Evolutionary conservation across 2,113 vertebrate species (phyloP).

Genomic region (Triplophysa tibetana): DNA sequence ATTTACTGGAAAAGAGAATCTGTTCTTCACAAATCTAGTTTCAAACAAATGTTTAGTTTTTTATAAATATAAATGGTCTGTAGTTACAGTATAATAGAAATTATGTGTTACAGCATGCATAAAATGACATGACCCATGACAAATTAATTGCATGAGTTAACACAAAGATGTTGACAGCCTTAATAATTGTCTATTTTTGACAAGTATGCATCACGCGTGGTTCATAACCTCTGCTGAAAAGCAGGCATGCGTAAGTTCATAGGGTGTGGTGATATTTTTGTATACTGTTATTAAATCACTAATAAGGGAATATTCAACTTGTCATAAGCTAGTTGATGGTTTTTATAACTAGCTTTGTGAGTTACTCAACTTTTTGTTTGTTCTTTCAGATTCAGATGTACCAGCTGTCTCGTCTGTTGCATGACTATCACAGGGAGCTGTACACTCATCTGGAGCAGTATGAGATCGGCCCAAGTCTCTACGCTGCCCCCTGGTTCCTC

Average conservation of each 20-base stretch:
- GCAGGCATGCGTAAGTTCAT: not conserved
- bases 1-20: too few relatives aligned
- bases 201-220: not conserved
- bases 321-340: too few relatives aligned
- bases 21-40: too few relatives aligned
- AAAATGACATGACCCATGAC: too few relatives aligned
- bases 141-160: too few relatives aligned
- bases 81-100: too few relatives aligned
- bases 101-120: too few relatives aligned
- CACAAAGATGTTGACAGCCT: too few relatives aligned
- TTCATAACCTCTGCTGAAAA: not conserved
- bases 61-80: too few relatives aligned
- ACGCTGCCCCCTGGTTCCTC: conserved; percentile 97
- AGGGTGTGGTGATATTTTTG: not conserved
- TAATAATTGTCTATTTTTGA: not conserved
- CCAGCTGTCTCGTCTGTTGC: conserved; percentile 94
- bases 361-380: not conserved
- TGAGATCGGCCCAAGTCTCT: conserved; percentile 95
- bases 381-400: conserved; percentile 93
- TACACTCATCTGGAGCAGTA: conserved; percentile 94
- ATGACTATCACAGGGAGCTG: conserved; percentile 93
- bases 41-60: too few relatives aligned
- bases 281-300: too few relatives aligned
- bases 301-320: too few relatives aligned
- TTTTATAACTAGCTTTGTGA: not conserved